These are phyloP conservation scores for Colostygia pectinataria DNA, from an alignment of 2,888 invertebrate species.

Conservation along the genomic window DNA sequence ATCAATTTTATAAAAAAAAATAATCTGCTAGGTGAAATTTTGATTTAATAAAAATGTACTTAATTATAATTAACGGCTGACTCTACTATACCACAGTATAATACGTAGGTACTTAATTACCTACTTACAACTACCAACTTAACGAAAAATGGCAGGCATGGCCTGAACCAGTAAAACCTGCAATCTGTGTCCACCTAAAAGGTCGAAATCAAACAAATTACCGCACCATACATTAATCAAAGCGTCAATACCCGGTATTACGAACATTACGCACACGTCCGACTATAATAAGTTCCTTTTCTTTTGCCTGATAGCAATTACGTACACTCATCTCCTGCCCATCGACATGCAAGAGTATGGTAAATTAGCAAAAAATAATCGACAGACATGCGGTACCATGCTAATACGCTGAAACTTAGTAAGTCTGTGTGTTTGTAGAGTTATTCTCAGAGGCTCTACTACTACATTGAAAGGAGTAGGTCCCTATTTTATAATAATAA, in stretches of 20 bases:
- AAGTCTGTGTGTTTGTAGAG: conserved; percentile 2
- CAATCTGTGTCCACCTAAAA: not conserved
- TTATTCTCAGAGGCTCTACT: not conserved
- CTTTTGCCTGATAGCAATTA: conserved; percentile 40
- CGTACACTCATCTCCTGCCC: conserved; percentile 40
- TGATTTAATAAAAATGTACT: too few species aligned
- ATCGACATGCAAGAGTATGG: conserved; percentile 56
- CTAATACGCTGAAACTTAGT: conserved; percentile 10
- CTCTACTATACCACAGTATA: not conserved
- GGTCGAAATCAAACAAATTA: conserved; percentile 18
- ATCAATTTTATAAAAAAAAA: too few species aligned
- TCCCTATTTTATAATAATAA: too few species aligned
- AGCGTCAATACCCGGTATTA: conserved; percentile 30
- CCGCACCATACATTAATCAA: conserved; percentile 30
- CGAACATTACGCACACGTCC: conserved; percentile 27
- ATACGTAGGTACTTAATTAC: not conserved
- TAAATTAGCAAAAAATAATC: conserved; percentile 75
- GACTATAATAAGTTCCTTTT: conserved; percentile 35
- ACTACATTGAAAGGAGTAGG: too few species aligned
- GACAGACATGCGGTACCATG: conserved; percentile 26
- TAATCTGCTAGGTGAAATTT: too few species aligned
- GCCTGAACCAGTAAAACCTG: conserved; percentile 2
- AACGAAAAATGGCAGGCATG: too few species aligned
- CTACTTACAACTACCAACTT: too few species aligned
- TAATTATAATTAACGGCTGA: too few species aligned